Evolutionary conservation across 2,888 invertebrate species (phyloP).

Genomic region (Morpho helenor): DNA sequence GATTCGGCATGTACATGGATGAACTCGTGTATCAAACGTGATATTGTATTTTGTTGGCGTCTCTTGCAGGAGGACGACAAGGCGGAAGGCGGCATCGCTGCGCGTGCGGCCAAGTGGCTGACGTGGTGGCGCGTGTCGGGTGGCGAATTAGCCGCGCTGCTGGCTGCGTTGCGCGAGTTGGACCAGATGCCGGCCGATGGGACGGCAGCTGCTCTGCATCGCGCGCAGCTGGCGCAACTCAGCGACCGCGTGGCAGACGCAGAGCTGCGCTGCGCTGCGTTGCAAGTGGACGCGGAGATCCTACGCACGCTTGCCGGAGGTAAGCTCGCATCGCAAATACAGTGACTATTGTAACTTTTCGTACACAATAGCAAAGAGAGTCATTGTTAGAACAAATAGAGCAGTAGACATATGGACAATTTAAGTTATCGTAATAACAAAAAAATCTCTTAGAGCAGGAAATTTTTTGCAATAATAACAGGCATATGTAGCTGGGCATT

Average conservation of each 20-base stretch:
- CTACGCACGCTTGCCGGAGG: slow-evolving; percentile 60
- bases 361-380: no score
- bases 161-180: slow-evolving; percentile 56
- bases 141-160: slow-evolving; percentile 59
- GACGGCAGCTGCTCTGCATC: slow-evolving; percentile 47
- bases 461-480: no score
- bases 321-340: slow-evolving; percentile 15
- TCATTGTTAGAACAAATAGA: no score
- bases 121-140: slow-evolving; percentile 78
- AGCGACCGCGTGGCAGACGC: slow-evolving; percentile 67
- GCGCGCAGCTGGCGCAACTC: slow-evolving; percentile 58
- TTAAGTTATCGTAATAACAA: no score
- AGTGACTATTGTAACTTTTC: no score
- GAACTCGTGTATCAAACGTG: no score
- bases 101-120: slow-evolving; percentile 66
- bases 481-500: no score
- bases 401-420: no score
- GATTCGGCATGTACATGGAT: no score
- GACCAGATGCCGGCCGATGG: slow-evolving; percentile 42
- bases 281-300: slow-evolving; percentile 59
- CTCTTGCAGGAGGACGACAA: slow-evolving; percentile 53
- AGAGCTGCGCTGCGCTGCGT: slow-evolving; percentile 58
- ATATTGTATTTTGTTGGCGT: not conserved
- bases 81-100: slow-evolving; percentile 48
- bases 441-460: no score